Evolutionary conservation across 2,888 invertebrate genomes (phyloP).

Genomic region (Plagodis dolabraria): DNA sequence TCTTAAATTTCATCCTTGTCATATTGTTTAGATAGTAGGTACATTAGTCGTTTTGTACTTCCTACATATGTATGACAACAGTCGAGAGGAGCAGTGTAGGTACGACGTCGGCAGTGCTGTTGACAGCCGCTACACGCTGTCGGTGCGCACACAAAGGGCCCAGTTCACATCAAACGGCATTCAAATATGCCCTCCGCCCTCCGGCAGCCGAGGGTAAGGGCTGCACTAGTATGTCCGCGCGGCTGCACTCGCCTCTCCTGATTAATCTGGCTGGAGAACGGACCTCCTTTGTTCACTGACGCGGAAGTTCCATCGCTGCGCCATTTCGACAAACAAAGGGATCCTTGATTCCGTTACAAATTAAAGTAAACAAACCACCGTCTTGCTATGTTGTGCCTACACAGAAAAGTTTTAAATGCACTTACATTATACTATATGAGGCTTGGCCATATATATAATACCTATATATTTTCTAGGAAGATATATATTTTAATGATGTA

Average conservation of each 20-base stretch:
- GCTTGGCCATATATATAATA: no score
- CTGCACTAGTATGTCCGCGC: slow-evolving; percentile 5
- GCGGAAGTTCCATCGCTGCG: slow-evolving; percentile 16
- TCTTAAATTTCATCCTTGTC: no score
- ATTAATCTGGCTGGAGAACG: no score
- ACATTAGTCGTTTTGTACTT: no score
- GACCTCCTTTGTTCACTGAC: slow-evolving; percentile 9
- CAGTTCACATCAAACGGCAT: slow-evolving; percentile 45
- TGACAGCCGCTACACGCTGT: slow-evolving; percentile 20
- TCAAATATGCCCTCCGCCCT: slow-evolving; percentile 32
- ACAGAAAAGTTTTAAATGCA: no score
- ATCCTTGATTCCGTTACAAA: slow-evolving; percentile 18
- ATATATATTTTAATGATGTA: no score
- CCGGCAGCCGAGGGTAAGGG: slow-evolving; percentile 2
- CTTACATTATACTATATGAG: no score
- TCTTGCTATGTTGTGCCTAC: not conserved
- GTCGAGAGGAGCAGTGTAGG: no score
- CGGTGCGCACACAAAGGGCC: slow-evolving; percentile 12
- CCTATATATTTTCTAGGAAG: no score
- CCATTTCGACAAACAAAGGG: slow-evolving; percentile 24
- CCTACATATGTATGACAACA: no score
- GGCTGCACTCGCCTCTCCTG: not conserved
- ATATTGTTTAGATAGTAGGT: no score
- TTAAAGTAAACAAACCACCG: slow-evolving; percentile 19
- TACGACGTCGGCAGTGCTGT: slow-evolving; percentile 15